phyloP scores from a whole-genome alignment of 2,888 invertebrate genomes.

The Leptopilina drosophilae region DNA sequence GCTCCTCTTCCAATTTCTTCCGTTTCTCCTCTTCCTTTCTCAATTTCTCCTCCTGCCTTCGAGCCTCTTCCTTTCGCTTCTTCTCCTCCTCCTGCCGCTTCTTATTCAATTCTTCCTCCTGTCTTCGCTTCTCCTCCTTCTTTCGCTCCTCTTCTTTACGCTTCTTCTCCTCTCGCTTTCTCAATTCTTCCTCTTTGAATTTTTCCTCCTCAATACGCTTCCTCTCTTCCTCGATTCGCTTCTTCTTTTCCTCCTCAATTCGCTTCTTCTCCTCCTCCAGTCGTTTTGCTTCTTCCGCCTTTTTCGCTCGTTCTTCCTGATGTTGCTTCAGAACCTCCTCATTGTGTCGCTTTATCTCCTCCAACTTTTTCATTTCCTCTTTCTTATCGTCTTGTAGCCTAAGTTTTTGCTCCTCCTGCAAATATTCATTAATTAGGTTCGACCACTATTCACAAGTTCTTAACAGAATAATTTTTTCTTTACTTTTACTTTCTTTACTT shows the following conservation, averaged over 20 bases:
- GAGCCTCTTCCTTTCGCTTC: constrained; percentile 73
- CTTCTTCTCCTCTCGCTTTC: constrained; percentile 79
- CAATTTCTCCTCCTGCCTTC: constrained; percentile 73
- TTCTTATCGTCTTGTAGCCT: constrained; percentile 77
- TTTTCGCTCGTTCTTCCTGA: constrained; percentile 68
- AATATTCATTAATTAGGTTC: constrained; percentile 5
- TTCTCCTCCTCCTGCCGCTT: constrained; percentile 77
- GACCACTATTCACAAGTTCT: too few species aligned
- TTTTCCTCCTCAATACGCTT: constrained; percentile 78
- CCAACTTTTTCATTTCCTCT: constrained; percentile 77
- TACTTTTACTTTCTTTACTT: too few species aligned
- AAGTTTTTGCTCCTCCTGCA: constrained; percentile 68
- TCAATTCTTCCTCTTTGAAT: constrained; percentile 79
- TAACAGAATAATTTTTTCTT: too few species aligned
- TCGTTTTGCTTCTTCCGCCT: constrained; percentile 72
- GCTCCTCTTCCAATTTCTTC: constrained; percentile 73
- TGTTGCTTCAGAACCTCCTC: constrained; percentile 67
- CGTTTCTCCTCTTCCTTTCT: constrained; percentile 79
- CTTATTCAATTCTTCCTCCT: constrained; percentile 74
- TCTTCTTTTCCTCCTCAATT: constrained; percentile 78
- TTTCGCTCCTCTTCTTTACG: constrained; percentile 78
- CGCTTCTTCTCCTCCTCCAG: constrained; percentile 78
- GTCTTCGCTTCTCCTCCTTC: constrained; percentile 78
- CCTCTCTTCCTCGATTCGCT: constrained; percentile 76
- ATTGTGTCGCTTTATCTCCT: constrained; percentile 76